Conservation (phyloP, 2,113 vertebrate species). For the human region GRCh38 chr12:125539001-125539500, state of each 20-base stretch:
- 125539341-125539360: not conserved
- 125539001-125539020: too few species aligned
- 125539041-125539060: not conserved
- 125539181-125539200: accelerated
- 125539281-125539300: not conserved
- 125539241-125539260: not conserved
- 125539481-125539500: not conserved
- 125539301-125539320: not conserved
- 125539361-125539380: not conserved
- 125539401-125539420: not conserved
- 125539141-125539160: not conserved
- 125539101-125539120: not conserved
- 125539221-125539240: not conserved
- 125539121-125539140: not conserved
- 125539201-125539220: not conserved
- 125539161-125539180: not conserved
- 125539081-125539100: not conserved
- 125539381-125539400: not conserved
- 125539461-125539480: not conserved
- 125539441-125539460: not conserved
- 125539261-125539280: not conserved
- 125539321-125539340: not conserved
- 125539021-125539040: not conserved
- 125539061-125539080: not conserved
- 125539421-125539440: not conserved